Base-by-base conservation (phyloP, 2,888 invertebrate species). In the Erebia epiphron region DNA sequence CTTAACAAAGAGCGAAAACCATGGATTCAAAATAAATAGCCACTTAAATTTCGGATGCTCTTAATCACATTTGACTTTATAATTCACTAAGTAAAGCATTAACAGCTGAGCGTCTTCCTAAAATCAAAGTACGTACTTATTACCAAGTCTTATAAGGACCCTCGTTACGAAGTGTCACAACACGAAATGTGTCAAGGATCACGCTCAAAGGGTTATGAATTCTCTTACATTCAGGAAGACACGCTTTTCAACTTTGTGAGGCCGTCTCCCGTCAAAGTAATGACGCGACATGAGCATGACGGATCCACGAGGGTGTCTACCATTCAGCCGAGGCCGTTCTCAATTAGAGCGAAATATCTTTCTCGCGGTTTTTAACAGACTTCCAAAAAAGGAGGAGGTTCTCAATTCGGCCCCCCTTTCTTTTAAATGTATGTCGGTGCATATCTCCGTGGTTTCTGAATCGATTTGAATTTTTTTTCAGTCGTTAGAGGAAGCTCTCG, bases 111-210 rank as follows among this genome's bases (percentile, higher is more conserved):
- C 54, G 14, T 63, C 73, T 68, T 66, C 18, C 62, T 63, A 58
- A 68, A 71, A 69, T 68, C 74, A 72, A 72, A 75, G 75, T 73
- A 75, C 73, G 35, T 35, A 35, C 5, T 35, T 35, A 35, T 75
- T 64, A 71, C 60, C 10, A 35, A 35, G 35, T 35, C 35, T 50
- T 50, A n/a, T 7, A 50, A 67, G 71, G 68, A 74, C 69, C 70
- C 69, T 75, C 73, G 73, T 75, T 75, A 75, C 68, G 58, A 71
- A 71, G 72, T 75, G 75, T 75, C 71, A 75, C 73, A 75, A 64
- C 62, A 67, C 69, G 62, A 76, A 77, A 73, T 73, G 67, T 77
- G 76, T 76, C 76, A 77, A 77, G 76, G 75, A 76, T 75, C 72
- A 70, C 68, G 63, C 76, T 73, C 76, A 71, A 76, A 77, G 73